Conservation (phyloP, 2,888 invertebrate species). For the Quadriops clusia region DNA sequence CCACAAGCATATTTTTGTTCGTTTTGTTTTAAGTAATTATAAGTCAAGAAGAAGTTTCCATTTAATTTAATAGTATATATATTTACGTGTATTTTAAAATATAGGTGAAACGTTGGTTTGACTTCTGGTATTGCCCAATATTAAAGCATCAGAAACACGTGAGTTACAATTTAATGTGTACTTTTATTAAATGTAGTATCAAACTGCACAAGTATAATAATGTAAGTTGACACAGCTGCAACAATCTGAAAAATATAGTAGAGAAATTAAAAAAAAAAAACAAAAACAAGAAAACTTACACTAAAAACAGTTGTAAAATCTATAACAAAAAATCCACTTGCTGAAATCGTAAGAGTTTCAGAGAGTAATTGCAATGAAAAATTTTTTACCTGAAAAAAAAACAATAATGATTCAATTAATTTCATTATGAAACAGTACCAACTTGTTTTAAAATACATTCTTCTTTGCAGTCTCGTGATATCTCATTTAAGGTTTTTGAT, state of each 20-base stretch:
- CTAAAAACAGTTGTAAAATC: neutral
- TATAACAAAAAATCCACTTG: constrained; percentile 3
- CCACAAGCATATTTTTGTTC: too few species aligned
- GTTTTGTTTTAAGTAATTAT: too few species aligned
- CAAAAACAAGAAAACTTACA: constrained; percentile 1
- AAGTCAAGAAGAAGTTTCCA: too few species aligned
- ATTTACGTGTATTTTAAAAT: too few species aligned
- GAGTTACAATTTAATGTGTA: too few species aligned
- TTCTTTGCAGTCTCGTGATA: constrained; percentile 4
- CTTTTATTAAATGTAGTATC: too few species aligned
- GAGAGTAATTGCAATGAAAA: constrained; percentile 1
- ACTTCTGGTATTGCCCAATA: too few species aligned
- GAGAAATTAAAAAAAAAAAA: neutral
- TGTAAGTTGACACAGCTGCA: constrained; percentile 7
- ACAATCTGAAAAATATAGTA: constrained; percentile 9
- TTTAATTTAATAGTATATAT: too few species aligned
- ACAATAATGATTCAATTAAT: neutral
- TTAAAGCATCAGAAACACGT: too few species aligned
- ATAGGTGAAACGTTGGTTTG: too few species aligned
- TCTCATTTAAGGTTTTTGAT: too few species aligned
- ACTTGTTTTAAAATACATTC: neutral
- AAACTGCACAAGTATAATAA: constrained; percentile 10
- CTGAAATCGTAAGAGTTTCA: constrained; percentile 1
- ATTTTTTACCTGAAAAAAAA: constrained; percentile 1
- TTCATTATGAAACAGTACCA: neutral